Evolutionary conservation across 2,113 vertebrate species (phyloP), one percentile per base, ranked within the genome.

Genomic region (Marcusenius ussheri): DNA sequence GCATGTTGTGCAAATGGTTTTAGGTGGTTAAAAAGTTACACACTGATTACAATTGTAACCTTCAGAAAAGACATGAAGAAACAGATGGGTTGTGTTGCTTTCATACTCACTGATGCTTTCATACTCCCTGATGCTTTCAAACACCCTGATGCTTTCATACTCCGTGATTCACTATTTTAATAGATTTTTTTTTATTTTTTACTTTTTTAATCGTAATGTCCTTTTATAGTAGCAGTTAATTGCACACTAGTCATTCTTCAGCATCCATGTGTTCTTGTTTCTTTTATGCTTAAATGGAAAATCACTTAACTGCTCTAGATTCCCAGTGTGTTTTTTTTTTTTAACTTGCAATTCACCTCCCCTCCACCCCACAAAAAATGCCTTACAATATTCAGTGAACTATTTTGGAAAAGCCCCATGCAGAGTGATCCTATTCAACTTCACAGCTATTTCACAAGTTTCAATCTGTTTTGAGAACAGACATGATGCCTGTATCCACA

Each of bases 1-100:
- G 93, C 94, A 91, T 95, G 93, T 95, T 93, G 91, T 91, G 90
- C 83, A 91, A 94, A 93, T 92, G 90, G 91, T 94, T 94, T 91
- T 91, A 24, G 39, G 91, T 89, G 80, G 90, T 85, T 50, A 88
- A 93, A 94, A 91, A 90, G 93, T 89, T 66, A 88, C 62, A 74
- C 15, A 39, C 46, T 83, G 35, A 83, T 83, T 83, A 51, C 39
- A 83, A 19, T 42, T 83, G 35, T 45, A 53, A 74, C 47, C 50
- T 83, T 83, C 56, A 39, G 31, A 83, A 80, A 74, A 88, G 24
- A 46, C 88, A 66, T 4, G 19, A 39, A 66, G 19, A 88, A 70
- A 45, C 35, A 45, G 35, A 45, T 83, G 77, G 62, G n/a, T 31
- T 70, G n/a, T 31, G n/a, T 70, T 70, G 62, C 62, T 80, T 80